A percentile compares a stretch with the other conserved stretches of the same genome.
These are phyloP conservation scores for Camponotus fellah DNA, from an alignment of 2,888 invertebrate genomes.

Conservation along the genomic window DNA sequence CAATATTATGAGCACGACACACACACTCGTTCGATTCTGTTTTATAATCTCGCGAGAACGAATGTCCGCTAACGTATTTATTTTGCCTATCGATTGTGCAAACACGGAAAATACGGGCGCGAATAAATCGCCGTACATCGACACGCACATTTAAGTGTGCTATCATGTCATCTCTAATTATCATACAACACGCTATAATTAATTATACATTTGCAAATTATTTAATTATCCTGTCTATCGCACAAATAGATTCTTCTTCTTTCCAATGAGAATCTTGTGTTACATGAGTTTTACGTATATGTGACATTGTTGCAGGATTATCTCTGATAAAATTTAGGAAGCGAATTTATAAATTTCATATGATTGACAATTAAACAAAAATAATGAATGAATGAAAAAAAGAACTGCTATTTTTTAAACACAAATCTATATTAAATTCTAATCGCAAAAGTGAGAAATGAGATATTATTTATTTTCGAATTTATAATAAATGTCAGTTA, in stretches of 20 bases:
- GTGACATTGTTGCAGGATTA: slow-evolving; percentile 1
- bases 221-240: slow-evolving; percentile 10
- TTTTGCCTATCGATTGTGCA: slow-evolving; percentile 31
- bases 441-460: neutral
- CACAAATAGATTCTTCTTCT: slow-evolving; percentile 4
- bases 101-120: slow-evolving; percentile 14
- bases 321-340: neutral
- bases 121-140: slow-evolving; percentile 10
- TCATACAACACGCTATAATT: slow-evolving; percentile 17
- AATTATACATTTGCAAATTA: neutral
- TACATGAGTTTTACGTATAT: neutral
- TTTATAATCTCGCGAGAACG: slow-evolving; percentile 64
- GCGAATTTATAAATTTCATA: neutral
- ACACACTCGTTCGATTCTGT: slow-evolving; percentile 67
- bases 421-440: neutral
- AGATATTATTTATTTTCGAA: neutral
- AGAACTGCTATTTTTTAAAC: neutral
- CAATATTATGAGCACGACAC: slow-evolving; percentile 75
- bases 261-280: slow-evolving; percentile 2
- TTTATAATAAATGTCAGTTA: too few relatives aligned
- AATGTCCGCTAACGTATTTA: slow-evolving; percentile 8
- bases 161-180: slow-evolving; percentile 9
- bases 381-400: neutral
- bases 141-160: neutral
- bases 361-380: neutral